Evolutionary conservation across 2,888 invertebrate genomes (phyloP).

Genomic region (Sesamia inferens): DNA sequence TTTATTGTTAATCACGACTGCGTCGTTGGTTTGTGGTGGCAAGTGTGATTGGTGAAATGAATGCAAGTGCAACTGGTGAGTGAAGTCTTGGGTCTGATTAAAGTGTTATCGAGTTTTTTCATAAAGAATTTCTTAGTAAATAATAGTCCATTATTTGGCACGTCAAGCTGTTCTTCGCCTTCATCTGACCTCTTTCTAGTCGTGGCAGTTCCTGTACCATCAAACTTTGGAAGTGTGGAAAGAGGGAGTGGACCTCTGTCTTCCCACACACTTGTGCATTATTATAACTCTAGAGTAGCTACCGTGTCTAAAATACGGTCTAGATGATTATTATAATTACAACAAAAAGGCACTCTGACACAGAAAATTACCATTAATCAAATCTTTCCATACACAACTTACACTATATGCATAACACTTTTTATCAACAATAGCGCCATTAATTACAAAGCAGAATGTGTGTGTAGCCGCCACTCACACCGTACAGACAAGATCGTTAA

Average conservation of each 20-base stretch:
- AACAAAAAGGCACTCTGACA: conserved; percentile 11
- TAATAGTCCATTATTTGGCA: no score
- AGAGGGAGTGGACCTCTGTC: not conserved
- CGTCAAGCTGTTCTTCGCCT: not conserved
- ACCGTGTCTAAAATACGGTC: not conserved
- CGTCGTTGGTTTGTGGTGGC: not conserved
- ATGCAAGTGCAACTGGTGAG: not conserved
- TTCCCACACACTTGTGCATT: not conserved
- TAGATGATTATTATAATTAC: not conserved
- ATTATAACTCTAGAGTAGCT: not conserved
- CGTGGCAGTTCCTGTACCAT: not conserved
- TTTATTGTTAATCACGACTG: not conserved
- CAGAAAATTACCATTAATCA: conserved; percentile 44
- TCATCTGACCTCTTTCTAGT: not conserved
- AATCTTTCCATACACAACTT: conserved; percentile 48
- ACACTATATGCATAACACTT: conserved; percentile 52
- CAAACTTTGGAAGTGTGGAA: not conserved
- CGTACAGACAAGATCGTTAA: conserved; percentile 79
- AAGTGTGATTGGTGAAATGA: not conserved
- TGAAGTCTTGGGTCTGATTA: not conserved
- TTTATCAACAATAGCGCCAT: conserved; percentile 59
- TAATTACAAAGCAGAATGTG: conserved; percentile 58
- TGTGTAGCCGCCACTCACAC: conserved; percentile 63
- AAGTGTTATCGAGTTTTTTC: not conserved
- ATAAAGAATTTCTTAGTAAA: not conserved